These are phyloP conservation scores for Mya arenaria DNA, from an alignment of 1,140 invertebrate genomes.

Conservation along the genomic window DNA sequence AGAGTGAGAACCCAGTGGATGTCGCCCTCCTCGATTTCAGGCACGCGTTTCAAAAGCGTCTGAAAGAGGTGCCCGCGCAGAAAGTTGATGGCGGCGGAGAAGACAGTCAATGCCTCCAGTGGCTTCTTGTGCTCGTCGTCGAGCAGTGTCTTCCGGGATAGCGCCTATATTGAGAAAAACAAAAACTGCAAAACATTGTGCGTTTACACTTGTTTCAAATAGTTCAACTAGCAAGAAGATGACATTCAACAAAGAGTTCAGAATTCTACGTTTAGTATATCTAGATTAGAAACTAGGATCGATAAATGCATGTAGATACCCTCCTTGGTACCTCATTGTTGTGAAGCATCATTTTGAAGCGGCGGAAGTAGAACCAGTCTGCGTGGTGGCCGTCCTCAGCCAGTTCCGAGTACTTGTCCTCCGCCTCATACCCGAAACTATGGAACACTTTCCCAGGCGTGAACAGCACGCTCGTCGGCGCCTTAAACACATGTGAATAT, in stretches of 20 bases:
- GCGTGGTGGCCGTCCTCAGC: too few relatives aligned
- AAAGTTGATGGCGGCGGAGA: constrained; percentile 21
- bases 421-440: too few relatives aligned
- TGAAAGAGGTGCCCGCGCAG: neutral
- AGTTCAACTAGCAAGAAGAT: neutral
- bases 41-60: neutral
- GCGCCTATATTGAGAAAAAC: neutral
- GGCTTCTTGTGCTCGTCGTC: constrained; percentile 2
- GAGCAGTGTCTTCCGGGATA: neutral
- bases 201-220: neutral
- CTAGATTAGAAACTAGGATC: neutral
- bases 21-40: neutral
- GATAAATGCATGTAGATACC: too few relatives aligned
- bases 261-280: neutral
- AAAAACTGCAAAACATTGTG: neutral
- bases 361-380: too few relatives aligned
- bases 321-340: too few relatives aligned
- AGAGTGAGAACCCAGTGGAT: constrained; percentile 16
- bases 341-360: too few relatives aligned
- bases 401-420: too few relatives aligned
- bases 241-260: neutral
- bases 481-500: too few relatives aligned
- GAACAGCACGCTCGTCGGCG: too few relatives aligned
- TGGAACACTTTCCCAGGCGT: too few relatives aligned
- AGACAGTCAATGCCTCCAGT: neutral